A percentile compares a stretch with the other conserved stretches of the same genome.
phyloP scores from a whole-genome alignment of 1,140 invertebrate species.

The Leucophenga varia region DNA sequence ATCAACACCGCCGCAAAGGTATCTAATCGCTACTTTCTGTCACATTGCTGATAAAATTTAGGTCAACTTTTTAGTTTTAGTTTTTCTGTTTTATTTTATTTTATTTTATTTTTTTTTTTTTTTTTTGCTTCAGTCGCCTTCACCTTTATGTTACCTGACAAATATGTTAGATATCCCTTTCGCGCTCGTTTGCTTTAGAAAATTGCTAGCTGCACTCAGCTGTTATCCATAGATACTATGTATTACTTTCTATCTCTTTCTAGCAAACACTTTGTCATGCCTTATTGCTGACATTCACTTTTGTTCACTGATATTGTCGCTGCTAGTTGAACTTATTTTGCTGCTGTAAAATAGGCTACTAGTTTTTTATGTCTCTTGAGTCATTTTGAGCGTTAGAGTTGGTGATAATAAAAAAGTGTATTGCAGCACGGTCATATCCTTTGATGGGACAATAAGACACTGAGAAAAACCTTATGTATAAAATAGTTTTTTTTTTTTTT shows the following conservation, averaged over 20 bases:
- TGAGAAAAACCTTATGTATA: too few relatives aligned
- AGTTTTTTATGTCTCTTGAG: constrained; percentile 30
- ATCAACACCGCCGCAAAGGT: constrained; percentile 25
- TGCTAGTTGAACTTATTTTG: not conserved
- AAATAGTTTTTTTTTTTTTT: too few relatives aligned
- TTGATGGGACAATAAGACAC: constrained; percentile 12
- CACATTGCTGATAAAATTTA: constrained; percentile 54
- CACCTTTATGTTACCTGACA: not conserved
- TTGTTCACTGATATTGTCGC: too few relatives aligned
- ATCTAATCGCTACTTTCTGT: constrained; percentile 52
- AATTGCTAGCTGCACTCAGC: constrained; percentile 43
- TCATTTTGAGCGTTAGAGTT: constrained; percentile 9
- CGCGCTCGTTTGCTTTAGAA: constrained; percentile 31
- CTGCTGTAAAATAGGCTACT: constrained; percentile 22
- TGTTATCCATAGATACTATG: constrained; percentile 12
- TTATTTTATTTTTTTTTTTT: constrained; percentile 24
- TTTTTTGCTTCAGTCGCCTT: constrained; percentile 27
- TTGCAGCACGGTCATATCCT: constrained; percentile 34
- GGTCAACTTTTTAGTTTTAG: too few relatives aligned
- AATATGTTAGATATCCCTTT: not conserved
- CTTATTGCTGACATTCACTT: constrained; percentile 18
- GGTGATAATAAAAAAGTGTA: not conserved
- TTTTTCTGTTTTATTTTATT: too few relatives aligned
- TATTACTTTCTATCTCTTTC: constrained; percentile 2
- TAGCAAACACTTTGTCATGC: constrained; percentile 3